Evolutionary conservation across 2,113 vertebrate genomes (phyloP).

Genomic region (Atrichornis clamosus): DNA sequence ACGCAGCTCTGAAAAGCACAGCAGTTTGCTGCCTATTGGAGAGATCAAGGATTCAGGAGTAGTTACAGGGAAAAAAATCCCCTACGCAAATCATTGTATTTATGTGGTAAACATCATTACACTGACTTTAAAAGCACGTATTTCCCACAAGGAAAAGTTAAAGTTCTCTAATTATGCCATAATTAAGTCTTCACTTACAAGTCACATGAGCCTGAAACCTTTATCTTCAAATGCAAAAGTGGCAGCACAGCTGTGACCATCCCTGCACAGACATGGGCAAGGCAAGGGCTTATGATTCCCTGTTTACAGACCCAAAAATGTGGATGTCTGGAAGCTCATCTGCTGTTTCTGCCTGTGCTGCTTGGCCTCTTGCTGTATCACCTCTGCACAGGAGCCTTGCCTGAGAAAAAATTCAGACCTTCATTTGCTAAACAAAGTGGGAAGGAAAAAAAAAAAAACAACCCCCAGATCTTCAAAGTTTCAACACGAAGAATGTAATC

Average conservation of each 20-base stretch:
- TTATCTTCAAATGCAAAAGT: background rate
- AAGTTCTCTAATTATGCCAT: slow-evolving; percentile 42
- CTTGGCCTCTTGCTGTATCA: background rate
- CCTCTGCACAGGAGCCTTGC: background rate
- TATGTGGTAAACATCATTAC: slow-evolving; percentile 48
- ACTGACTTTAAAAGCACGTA: background rate
- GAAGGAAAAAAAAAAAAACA: background rate
- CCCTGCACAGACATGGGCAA: background rate
- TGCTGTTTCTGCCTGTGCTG: background rate
- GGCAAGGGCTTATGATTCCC: background rate
- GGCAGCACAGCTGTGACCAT: background rate
- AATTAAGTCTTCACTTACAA: slow-evolving; percentile 19
- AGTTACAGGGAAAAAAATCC: slow-evolving; percentile 16
- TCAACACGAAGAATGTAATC: background rate
- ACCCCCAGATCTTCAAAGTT: background rate
- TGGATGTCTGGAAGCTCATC: background rate
- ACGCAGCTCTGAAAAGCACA: background rate
- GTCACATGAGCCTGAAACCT: background rate
- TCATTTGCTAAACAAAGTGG: background rate
- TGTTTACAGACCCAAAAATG: background rate
- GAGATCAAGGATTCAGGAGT: background rate
- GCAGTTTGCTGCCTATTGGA: background rate
- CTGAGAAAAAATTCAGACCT: background rate
- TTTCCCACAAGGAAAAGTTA: slow-evolving; percentile 46
- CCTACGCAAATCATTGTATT: slow-evolving; percentile 24